Conservation (phyloP, 2,797 vertebrate genomes). For the Zenarchopterus dispar region DNA sequence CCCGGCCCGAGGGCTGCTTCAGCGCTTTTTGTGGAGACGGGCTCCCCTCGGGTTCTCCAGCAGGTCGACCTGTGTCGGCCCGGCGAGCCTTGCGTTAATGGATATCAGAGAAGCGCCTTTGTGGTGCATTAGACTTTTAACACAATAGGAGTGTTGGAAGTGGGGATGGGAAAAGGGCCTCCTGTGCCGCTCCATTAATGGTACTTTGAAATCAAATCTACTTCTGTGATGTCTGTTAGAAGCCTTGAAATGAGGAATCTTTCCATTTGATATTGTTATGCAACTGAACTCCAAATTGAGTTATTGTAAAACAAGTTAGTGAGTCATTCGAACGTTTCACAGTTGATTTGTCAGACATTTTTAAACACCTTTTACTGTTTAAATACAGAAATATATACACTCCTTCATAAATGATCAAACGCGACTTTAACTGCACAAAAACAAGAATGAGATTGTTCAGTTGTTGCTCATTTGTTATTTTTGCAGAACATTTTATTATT, state of each 20-base stretch:
- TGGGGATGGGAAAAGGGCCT: constrained; percentile 22
- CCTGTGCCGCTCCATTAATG: constrained; percentile 27
- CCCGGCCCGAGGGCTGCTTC: constrained; percentile 12
- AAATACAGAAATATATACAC: no score
- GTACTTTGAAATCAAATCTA: constrained; percentile 45
- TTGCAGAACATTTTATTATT: constrained; percentile 13
- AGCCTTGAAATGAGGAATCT: constrained; percentile 23
- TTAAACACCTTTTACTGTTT: no score
- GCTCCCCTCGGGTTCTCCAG: constrained; percentile 38
- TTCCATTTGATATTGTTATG: constrained; percentile 1
- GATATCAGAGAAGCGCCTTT: constrained; percentile 45
- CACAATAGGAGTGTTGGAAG: constrained; percentile 36
- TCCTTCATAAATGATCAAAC: no score
- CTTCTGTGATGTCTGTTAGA: constrained; percentile 12
- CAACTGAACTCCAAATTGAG: not conserved
- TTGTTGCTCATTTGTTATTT: not conserved
- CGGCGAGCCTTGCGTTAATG: constrained; percentile 44
- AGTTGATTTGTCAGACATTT: not conserved
- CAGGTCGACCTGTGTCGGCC: not conserved
- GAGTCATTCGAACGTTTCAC: not conserved
- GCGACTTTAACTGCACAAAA: no score
- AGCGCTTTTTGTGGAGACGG: not conserved
- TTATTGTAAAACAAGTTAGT: constrained; percentile 1
- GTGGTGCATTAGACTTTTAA: constrained; percentile 55
- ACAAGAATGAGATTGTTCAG: not conserved